Evolutionary conservation across 2,888 invertebrate genomes (phyloP).

Genomic region (Melieria crassipennis): DNA sequence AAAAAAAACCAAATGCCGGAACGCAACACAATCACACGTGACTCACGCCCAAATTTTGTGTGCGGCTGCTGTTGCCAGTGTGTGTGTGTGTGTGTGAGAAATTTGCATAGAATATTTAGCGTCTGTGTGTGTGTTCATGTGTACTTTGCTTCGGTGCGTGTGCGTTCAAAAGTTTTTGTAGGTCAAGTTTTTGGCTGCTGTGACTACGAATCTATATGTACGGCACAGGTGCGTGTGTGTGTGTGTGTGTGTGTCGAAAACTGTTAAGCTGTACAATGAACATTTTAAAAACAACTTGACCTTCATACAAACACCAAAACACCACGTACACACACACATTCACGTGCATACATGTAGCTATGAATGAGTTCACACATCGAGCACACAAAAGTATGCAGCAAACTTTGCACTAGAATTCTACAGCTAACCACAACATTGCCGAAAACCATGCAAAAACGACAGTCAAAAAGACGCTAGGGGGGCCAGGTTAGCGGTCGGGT

Average conservation of each 20-base stretch:
- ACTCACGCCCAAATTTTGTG: neutral
- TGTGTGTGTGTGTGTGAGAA: constrained; percentile 1
- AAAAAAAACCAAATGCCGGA: no score
- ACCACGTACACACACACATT: constrained; percentile 8
- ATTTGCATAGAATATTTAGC: neutral
- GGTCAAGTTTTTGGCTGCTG: constrained; percentile 23
- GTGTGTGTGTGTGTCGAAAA: constrained; percentile 19
- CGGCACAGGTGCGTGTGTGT: neutral
- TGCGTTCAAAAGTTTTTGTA: constrained; percentile 23
- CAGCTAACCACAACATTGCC: no score
- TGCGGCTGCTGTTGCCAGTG: neutral
- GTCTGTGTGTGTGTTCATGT: neutral
- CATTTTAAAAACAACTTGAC: constrained; percentile 19
- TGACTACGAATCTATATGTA: neutral
- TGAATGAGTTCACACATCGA: neutral
- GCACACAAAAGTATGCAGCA: constrained; percentile 18
- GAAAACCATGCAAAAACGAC: no score
- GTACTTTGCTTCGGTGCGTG: neutral
- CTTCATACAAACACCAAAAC: constrained; percentile 4
- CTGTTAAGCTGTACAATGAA: constrained; percentile 20
- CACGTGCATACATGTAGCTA: constrained; percentile 3
- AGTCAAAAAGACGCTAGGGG: no score
- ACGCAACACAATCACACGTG: no score
- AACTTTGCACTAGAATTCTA: constrained; percentile 19
- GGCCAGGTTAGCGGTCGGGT: no score